Evolutionary conservation across 2,888 invertebrate genomes (phyloP).

Genomic region (Lasioglossum calceatum): DNA sequence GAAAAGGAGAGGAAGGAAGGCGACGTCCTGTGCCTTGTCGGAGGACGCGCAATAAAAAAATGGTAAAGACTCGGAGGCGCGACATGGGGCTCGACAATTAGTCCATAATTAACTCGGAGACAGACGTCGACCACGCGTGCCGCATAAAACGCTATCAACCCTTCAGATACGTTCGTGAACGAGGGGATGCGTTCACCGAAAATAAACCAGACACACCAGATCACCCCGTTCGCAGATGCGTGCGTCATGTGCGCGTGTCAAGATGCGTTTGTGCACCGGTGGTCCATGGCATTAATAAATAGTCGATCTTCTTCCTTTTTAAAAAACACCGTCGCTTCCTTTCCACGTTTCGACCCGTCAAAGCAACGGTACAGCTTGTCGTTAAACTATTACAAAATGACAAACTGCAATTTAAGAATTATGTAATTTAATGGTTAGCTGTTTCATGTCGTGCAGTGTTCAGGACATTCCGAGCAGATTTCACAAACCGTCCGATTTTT

Average conservation of each 20-base stretch:
- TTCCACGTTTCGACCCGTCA: background rate
- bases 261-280: conserved; percentile 39
- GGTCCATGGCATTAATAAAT: conserved; percentile 37
- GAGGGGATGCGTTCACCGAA: conserved; percentile 71
- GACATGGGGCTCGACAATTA: conserved; percentile 75
- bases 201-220: conserved; percentile 78
- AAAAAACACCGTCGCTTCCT: background rate
- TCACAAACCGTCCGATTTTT: background rate
- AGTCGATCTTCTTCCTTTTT: background rate
- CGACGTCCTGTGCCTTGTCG: conserved; percentile 56
- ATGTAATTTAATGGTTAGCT: no score
- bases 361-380: no score
- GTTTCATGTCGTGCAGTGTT: background rate
- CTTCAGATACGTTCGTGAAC: conserved; percentile 68
- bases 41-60: conserved; percentile 33
- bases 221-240: conserved; percentile 70
- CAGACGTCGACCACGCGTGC: conserved; percentile 66
- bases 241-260: conserved; percentile 42
- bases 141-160: conserved; percentile 78
- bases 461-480: background rate
- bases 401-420: no score
- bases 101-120: conserved; percentile 79
- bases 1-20: conserved; percentile 39
- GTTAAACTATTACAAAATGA: no score
- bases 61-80: conserved; percentile 40